phyloP scores from a whole-genome alignment of 2,797 vertebrate genomes.

The Darevskia mixta region DNA sequence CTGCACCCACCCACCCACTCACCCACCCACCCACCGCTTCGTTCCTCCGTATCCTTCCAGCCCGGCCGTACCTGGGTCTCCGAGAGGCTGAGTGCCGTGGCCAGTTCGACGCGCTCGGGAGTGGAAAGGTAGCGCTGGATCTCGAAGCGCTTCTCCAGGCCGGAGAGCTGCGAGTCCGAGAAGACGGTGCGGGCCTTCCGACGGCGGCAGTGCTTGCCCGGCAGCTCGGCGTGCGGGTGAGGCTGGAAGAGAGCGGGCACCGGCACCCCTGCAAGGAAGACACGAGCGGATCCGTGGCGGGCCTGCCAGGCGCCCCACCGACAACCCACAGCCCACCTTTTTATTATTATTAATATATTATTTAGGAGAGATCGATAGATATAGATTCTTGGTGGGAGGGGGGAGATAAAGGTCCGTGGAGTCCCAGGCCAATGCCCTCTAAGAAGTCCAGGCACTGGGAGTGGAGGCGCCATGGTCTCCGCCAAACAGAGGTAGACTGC shows the following conservation, averaged over 20 bases:
- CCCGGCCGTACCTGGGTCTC: slow-evolving; percentile 93
- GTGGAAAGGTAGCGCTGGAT: slow-evolving; percentile 96
- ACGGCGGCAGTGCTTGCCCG: slow-evolving; percentile 95
- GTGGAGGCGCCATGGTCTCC: background rate
- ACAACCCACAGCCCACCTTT: no score
- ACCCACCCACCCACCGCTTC: background rate
- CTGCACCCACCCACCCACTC: background rate
- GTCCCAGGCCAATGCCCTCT: background rate
- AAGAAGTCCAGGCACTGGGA: background rate
- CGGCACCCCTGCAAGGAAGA: slow-evolving; percentile 85
- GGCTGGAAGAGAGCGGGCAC: slow-evolving; percentile 94
- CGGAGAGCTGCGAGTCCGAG: slow-evolving; percentile 96
- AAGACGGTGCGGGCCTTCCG: slow-evolving; percentile 97
- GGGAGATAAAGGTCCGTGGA: background rate
- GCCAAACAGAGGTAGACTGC: background rate
- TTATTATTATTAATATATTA: no score
- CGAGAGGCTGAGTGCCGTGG: slow-evolving; percentile 96
- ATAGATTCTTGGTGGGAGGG: no score
- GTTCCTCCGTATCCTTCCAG: accelerated
- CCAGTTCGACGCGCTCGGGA: slow-evolving; percentile 95
- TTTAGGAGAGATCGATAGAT: background rate
- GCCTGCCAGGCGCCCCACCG: accelerated
- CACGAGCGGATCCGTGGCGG: background rate
- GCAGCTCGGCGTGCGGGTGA: slow-evolving; percentile 90
- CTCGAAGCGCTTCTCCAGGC: slow-evolving; percentile 96